A percentile compares a stretch with the other conserved stretches of the same genome.
Evolutionary conservation across 2,888 invertebrate genomes (phyloP).

Genomic region (Acrocera orbiculus): DNA sequence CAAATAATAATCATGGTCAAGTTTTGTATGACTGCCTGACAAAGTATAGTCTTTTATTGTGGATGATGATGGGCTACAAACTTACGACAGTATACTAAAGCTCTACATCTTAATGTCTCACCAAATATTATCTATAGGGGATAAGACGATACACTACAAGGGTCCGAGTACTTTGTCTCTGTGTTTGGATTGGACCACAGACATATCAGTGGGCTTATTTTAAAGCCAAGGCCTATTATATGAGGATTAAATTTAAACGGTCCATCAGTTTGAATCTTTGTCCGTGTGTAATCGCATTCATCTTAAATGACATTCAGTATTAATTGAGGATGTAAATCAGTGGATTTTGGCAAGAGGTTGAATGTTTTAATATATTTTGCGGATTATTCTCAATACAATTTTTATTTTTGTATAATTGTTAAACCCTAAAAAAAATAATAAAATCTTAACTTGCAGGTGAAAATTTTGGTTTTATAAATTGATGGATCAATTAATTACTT

Average conservation of each 20-base stretch:
- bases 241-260: constrained; percentile 10
- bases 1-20: neutral
- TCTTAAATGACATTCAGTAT: constrained; percentile 10
- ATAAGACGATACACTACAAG: constrained; percentile 6
- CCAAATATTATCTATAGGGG: constrained; percentile 4
- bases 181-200: neutral
- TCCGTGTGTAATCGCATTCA: constrained; percentile 10
- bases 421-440: too few relatives aligned
- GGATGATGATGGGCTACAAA: too few relatives aligned
- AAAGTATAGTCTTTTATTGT: neutral
- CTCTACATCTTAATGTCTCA: constrained; percentile 1
- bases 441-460: too few relatives aligned
- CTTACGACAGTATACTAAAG: too few relatives aligned
- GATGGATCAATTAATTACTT: too few relatives aligned
- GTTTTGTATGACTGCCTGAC: neutral
- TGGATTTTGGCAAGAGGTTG: constrained; percentile 8
- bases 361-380: constrained; percentile 6
- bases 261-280: constrained; percentile 9
- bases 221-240: constrained; percentile 6
- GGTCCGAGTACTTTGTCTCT: neutral
- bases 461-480: too few relatives aligned
- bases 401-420: too few relatives aligned
- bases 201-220: neutral
- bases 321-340: constrained; percentile 10
- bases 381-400: too few relatives aligned